Conservation (phyloP, 1,140 invertebrate genomes). For the Acromyrmex heyeri region DNA sequence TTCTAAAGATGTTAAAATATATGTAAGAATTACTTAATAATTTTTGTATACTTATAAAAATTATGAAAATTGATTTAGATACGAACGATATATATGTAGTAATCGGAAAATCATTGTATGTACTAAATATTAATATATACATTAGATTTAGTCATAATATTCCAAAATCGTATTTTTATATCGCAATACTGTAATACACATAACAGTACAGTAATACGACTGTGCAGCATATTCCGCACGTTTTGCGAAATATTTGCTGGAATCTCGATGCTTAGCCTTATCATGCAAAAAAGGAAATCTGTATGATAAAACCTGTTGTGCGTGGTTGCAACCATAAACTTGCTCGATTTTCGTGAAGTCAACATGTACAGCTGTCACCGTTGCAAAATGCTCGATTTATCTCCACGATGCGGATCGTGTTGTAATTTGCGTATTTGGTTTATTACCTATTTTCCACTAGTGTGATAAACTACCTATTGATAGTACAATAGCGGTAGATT, state of each 20-base stretch:
- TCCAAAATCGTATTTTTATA: background rate
- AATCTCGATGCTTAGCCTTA: conserved; percentile 28
- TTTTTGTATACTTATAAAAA: too few species aligned
- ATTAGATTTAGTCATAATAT: conserved; percentile 8
- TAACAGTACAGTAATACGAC: background rate
- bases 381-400: conserved; percentile 52
- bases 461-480: conserved; percentile 41
- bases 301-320: conserved; percentile 7
- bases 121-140: too few species aligned
- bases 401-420: conserved; percentile 5
- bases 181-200: too few species aligned
- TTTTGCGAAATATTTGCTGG: conserved; percentile 14
- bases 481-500: background rate
- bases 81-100: too few species aligned
- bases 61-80: too few species aligned
- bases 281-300: conserved; percentile 42
- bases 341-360: conserved; percentile 30
- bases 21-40: too few species aligned
- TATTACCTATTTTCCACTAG: conserved; percentile 45
- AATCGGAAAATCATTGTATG: too few species aligned
- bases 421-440: conserved; percentile 54
- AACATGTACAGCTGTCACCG: conserved; percentile 12
- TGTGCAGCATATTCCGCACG: background rate
- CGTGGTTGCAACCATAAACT: conserved; percentile 25
- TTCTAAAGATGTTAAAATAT: too few species aligned